phyloP scores from a whole-genome alignment of 37 sponge, comb jelly and placozoan genomes.

The Beroe forskalii region DNA sequence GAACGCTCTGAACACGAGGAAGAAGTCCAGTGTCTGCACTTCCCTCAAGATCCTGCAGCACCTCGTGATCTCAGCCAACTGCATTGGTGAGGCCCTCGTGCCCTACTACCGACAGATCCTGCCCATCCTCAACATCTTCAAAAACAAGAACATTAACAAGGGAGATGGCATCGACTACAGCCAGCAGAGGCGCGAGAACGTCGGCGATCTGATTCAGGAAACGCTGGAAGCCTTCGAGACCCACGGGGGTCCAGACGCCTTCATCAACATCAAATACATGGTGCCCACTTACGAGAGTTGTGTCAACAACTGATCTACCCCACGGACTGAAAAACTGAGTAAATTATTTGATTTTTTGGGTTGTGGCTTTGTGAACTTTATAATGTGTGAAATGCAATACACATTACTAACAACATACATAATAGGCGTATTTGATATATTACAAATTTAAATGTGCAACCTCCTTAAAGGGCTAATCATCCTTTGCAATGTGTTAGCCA shows the following conservation, averaged over 20 bases:
- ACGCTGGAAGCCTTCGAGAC: constrained; percentile 91
- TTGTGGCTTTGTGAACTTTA: background rate
- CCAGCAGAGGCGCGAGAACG: constrained; percentile 95
- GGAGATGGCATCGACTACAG: constrained; percentile 99
- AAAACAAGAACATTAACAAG: constrained; percentile 84
- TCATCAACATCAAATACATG: constrained; percentile 99
- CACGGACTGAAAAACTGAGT: background rate
- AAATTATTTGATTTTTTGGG: constrained; percentile 21
- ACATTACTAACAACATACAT: too few species aligned
- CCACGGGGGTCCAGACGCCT: constrained; percentile 93
- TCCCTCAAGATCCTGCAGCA: constrained; percentile 94
- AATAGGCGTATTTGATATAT: too few species aligned
- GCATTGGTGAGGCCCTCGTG: constrained; percentile 96
- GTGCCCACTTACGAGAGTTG: constrained; percentile 98
- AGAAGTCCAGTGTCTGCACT: constrained; percentile 85
- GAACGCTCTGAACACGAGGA: constrained; percentile 92
- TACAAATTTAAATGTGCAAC: too few species aligned
- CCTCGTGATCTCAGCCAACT: constrained; percentile 85
- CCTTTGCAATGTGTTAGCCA: too few species aligned
- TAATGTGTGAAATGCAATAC: too few species aligned
- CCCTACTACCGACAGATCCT: constrained; percentile 98
- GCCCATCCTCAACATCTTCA: constrained; percentile 95
- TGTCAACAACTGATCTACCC: constrained; percentile 85
- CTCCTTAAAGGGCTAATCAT: too few species aligned
- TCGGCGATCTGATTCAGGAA: constrained; percentile 93